These are phyloP conservation scores for Acronicta aceris DNA, from an alignment of 2,888 invertebrate species.

Conservation along the genomic window DNA sequence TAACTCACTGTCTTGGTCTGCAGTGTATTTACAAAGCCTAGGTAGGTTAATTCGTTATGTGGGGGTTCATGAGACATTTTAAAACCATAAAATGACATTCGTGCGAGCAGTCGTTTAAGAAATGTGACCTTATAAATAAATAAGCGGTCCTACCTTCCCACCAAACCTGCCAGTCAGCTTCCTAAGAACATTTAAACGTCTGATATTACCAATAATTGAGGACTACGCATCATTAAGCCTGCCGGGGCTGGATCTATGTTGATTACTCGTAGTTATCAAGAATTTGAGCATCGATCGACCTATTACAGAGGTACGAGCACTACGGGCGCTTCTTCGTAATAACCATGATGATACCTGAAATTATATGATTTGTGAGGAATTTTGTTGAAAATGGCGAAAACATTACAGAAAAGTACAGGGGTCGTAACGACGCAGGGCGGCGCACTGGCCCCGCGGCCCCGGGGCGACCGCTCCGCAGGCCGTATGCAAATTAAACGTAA, in stretches of 20 bases:
- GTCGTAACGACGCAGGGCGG: conserved; percentile 81
- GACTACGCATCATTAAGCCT: conserved; percentile 81
- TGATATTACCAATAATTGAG: conserved; percentile 88
- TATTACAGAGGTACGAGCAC: conserved; percentile 83
- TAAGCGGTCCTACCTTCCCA: conserved; percentile 62
- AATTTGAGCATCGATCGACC: conserved; percentile 84
- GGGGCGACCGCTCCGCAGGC: conserved; percentile 76
- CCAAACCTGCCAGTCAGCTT: conserved; percentile 79
- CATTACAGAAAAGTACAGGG: conserved; percentile 89
- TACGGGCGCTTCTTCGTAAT: conserved; percentile 87
- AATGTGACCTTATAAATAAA: conserved; percentile 71
- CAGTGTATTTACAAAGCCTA: not conserved
- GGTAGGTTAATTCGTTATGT: not conserved
- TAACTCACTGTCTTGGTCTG: conserved; percentile 4
- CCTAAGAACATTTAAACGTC: conserved; percentile 86
- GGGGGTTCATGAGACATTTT: conserved; percentile 25
- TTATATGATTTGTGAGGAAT: conserved; percentile 89
- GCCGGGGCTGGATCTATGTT: conserved; percentile 84
- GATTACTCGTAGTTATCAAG: conserved; percentile 88
- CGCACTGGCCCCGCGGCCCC: conserved; percentile 72
- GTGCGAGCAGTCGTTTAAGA: conserved; percentile 54
- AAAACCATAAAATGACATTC: conserved; percentile 42
- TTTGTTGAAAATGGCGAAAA: conserved; percentile 89
- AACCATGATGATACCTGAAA: conserved; percentile 88
- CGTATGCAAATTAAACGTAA: conserved; percentile 89